phyloP scores from a whole-genome alignment of 2,888 invertebrate genomes.

The Epistrophella euchroma region DNA sequence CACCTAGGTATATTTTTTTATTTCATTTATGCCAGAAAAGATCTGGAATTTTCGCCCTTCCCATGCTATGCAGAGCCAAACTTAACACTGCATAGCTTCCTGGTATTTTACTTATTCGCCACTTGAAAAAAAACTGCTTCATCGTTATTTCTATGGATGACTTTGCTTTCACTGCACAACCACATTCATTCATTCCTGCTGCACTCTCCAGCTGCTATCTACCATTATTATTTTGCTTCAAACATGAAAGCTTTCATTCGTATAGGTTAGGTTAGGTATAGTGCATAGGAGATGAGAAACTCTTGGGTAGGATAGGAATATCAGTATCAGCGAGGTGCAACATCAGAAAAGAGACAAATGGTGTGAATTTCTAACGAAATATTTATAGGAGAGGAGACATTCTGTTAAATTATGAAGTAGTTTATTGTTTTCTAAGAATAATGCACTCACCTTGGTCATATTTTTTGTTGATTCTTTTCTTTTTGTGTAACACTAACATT shows the following conservation, averaged over 20 bases:
- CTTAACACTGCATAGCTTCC: neutral
- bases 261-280: too few species aligned
- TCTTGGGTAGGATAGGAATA: neutral
- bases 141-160: neutral
- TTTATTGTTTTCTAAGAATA: neutral
- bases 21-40: neutral
- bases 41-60: neutral
- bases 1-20: neutral
- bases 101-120: neutral
- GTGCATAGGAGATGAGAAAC: neutral
- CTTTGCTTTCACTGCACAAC: neutral
- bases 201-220: slow-evolving; percentile 16
- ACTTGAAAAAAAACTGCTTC: neutral
- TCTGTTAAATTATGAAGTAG: slow-evolving; percentile 5
- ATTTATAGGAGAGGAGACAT: neutral
- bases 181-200: neutral
- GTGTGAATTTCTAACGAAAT: slow-evolving; percentile 17
- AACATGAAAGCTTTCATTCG: slow-evolving; percentile 12
- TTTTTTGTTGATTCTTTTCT: neutral
- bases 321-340: neutral
- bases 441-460: slow-evolving; percentile 17
- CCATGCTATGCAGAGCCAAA: neutral
- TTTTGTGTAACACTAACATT: neutral
- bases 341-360: slow-evolving; percentile 2
- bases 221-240: neutral